Base-by-base conservation (phyloP, 2,888 invertebrate genomes). In the Anthoptus insignis region DNA sequence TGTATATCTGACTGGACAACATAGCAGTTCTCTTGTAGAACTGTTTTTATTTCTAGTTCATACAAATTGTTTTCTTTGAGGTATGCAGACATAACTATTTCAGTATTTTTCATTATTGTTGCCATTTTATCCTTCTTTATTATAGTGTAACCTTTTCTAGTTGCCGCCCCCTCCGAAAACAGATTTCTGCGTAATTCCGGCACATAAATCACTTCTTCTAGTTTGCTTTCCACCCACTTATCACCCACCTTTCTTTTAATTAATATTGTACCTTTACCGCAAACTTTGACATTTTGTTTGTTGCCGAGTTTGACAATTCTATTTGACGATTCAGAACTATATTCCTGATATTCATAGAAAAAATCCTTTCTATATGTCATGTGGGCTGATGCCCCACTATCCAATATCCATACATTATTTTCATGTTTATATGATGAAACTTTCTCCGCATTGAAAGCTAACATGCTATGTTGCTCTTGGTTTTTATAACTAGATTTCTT, bases 141-240 rank as follows among this genome's bases (percentile, higher is more conserved):
- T 22, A 47, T 22, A 7, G 22, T 16, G 22, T 47, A 47, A 47
- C 47, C 47, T 47, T 11, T 16, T 47, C 8, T 9, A 8, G 32
- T 32, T 2, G 11, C 32, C 6, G 9, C 9, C 9, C 11, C 11
- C 9, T 9, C 32, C 2, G 11, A 47, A 6, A 42, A 3, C 8
- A 22, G 4, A 47, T 27, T 27, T 14, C 8, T 69, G 32, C 69
- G 65, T 21, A 74, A 37, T 34, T 72, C 70, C 0, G 74, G 74
- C 27, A 78, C 74, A 32, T 9, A 32, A 7, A 32, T 9, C 11
- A 32, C 32, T 9, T 32, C 11, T 4, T 32, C 6, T 32, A 32
- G 11, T 32, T 7, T 32, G 2, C 9, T 32, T 7, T 32, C 32
- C 2, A 32, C 11, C 32, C 32, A 32, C 32, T 2, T 2, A 32